Conservation (phyloP, 2,797 vertebrate species). For the Diceros bicornis region DNA sequence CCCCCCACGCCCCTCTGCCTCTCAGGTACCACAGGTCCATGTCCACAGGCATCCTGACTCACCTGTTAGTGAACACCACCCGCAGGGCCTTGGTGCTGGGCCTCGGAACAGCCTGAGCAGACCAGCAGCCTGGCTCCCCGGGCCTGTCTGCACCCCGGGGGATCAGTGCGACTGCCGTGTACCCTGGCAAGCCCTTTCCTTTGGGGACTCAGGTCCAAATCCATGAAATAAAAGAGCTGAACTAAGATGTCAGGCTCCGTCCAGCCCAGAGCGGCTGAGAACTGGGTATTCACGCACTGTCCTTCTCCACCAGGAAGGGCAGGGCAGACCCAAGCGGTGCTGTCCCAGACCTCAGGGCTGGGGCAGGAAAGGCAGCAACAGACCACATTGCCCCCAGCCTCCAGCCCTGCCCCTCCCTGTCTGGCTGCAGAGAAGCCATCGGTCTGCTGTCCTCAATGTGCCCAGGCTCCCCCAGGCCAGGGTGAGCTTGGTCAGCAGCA, state of each 20-base stretch:
- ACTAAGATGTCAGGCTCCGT: neutral
- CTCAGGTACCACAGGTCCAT: neutral
- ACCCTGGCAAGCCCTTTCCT: neutral
- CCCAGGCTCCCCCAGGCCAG: neutral
- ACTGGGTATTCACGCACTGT: neutral
- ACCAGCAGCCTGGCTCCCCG: neutral
- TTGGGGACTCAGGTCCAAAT: neutral
- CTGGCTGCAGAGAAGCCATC: neutral
- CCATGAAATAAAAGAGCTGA: neutral
- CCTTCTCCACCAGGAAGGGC: neutral
- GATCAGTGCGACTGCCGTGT: rapidly evolving
- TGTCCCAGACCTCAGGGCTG: neutral
- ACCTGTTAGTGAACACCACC: neutral
- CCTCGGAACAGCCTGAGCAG: neutral
- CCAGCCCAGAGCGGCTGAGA: neutral
- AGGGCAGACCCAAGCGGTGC: neutral
- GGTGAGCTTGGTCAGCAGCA: neutral
- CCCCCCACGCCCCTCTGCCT: too few relatives aligned
- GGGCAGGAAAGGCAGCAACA: neutral
- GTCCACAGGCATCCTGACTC: neutral
- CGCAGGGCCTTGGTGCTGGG: too few relatives aligned
- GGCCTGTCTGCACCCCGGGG: neutral
- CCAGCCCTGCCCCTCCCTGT: neutral
- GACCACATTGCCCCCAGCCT: neutral
- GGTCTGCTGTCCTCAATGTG: too few relatives aligned